Base-by-base conservation (phyloP, 1,140 invertebrate species). In the Cardiocondyla obscurior region DNA sequence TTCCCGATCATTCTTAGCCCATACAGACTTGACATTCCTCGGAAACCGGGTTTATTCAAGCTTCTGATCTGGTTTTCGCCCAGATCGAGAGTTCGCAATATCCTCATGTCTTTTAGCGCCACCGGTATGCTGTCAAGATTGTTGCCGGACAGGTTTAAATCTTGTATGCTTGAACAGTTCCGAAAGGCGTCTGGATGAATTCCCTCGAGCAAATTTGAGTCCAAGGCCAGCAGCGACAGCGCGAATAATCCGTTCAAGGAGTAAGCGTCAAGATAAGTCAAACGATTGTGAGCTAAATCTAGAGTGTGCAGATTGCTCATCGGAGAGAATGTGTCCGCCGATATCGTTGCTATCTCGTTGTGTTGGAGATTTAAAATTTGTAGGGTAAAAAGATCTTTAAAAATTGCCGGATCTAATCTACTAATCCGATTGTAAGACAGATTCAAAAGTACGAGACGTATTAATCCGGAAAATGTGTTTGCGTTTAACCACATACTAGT, bases 91-190 rank as follows among this genome's bases (percentile, higher is more conserved):
- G 96, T 97, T 90, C 96, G 96, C 76, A 98, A 93, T 90, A 97
- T 95, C 82, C 96, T 95, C 94, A 98, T 95, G 88, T 96, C 96
- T 89, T 95, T 95, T 76, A 98, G 94, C 12, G 97, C 97, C 55
- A 95, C 94, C 1, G 98, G 98, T 60, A 98, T 95, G 77, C 94
- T 93, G 53, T 95, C 94, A 84, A 99, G 94, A 90, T 95, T 95
- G 94, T 99, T 99, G 25, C 96, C 96, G 90, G 97, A 97, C 67
- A 98, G 94, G 92, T 98, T 97, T 76, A 99, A 94, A 86, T 98
- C 97, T 90, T 96, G 96, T 51, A 97, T 93, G 93, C 96, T 95
- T 36, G 96, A 97, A 90, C 97, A 97, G 93, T 97, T 98, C 94
- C 95, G 95, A 88, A 98, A 98, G 36, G 97, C 96, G 82, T 97